These are phyloP conservation scores for Adoxophyes honmai DNA, from an alignment of 1,140 invertebrate species.

Conservation along the genomic window DNA sequence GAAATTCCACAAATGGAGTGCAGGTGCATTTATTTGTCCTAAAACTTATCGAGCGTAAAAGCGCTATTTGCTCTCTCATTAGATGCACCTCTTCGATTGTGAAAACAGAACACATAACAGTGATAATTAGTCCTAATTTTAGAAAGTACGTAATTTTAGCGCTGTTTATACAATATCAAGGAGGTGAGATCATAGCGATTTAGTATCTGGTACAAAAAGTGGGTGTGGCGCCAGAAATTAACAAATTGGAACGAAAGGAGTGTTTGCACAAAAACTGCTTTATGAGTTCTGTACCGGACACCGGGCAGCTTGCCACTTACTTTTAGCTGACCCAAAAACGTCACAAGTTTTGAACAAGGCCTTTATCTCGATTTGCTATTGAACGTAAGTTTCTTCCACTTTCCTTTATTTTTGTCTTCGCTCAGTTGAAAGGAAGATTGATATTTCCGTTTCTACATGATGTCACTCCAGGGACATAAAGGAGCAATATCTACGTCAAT, in stretches of 20 bases:
- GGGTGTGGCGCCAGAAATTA: conserved; percentile 23
- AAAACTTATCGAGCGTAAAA: too few species aligned
- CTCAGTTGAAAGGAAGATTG: neutral
- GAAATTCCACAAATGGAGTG: neutral
- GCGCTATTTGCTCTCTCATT: neutral
- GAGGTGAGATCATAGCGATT: too few species aligned
- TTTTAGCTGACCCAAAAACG: conserved; percentile 5
- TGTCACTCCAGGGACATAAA: neutral
- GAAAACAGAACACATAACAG: neutral
- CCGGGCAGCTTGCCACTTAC: neutral
- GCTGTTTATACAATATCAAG: neutral
- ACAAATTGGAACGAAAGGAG: conserved; percentile 30
- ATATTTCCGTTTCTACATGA: neutral
- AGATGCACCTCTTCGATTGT: neutral
- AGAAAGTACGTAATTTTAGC: conserved; percentile 2
- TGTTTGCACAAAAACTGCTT: conserved; percentile 17
- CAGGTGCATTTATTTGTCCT: too few species aligned
- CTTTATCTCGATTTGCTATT: neutral
- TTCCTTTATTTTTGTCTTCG: neutral
- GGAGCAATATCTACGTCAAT: neutral
- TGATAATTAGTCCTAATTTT: conserved; percentile 9
- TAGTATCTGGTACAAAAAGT: conserved; percentile 14
- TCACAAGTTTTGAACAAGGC: conserved; percentile 4
- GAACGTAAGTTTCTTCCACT: neutral
- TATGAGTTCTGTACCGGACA: conserved; percentile 1